Conservation (phyloP, 2,888 invertebrate species). For the Drosophila melanosoma region DNA sequence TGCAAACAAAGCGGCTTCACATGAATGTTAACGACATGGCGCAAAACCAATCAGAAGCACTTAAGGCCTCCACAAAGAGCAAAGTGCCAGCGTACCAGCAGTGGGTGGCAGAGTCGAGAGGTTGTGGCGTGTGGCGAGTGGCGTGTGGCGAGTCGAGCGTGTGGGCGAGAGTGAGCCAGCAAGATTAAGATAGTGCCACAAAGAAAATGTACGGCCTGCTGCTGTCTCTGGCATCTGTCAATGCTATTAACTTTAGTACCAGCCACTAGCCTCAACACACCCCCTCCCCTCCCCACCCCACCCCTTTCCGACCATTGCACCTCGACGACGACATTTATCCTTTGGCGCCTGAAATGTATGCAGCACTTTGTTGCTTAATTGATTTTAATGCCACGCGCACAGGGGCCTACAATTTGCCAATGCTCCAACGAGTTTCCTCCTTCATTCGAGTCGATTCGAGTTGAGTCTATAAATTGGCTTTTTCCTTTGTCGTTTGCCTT, state of each 20-base stretch:
- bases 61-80: slow-evolving; percentile 35
- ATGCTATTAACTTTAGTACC: slow-evolving; percentile 71
- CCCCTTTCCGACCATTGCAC: slow-evolving; percentile 15
- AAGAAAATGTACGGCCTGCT: slow-evolving; percentile 45
- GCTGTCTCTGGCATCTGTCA: slow-evolving; percentile 70
- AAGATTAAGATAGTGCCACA: slow-evolving; percentile 50
- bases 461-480: slow-evolving; percentile 75
- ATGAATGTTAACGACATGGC: slow-evolving; percentile 56
- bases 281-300: no score
- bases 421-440: slow-evolving; percentile 12
- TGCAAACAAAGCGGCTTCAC: slow-evolving; percentile 58
- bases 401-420: slow-evolving; percentile 58
- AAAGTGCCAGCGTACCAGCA: background rate
- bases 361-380: slow-evolving; percentile 82
- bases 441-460: slow-evolving; percentile 22
- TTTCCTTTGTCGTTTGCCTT: slow-evolving; percentile 57
- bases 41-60: slow-evolving; percentile 66
- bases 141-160: background rate
- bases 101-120: background rate
- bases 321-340: slow-evolving; percentile 69
- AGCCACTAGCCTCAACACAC: background rate
- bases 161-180: background rate
- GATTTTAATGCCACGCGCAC: slow-evolving; percentile 76
- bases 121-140: background rate
- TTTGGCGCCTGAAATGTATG: slow-evolving; percentile 66